Evolutionary conservation across 2,797 vertebrate genomes (phyloP), one percentile per base, ranked within the genome.

Genomic region (Graptemys geographica): DNA sequence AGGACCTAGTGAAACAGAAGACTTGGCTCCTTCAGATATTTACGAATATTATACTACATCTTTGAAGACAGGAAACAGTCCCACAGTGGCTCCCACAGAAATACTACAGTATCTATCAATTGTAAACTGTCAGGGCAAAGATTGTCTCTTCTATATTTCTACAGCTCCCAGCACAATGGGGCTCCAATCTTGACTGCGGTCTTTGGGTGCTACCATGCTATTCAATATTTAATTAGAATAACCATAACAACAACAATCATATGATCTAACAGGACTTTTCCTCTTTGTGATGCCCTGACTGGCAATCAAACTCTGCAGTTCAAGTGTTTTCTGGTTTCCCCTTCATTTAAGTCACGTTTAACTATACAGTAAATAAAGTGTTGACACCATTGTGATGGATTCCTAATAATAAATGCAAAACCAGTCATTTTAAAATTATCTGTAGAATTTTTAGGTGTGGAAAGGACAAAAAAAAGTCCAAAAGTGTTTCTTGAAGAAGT

Each of bases 81-180:
- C 59, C 13, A 31, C 56, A 83, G 25, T 78, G 44, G 27, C 27
- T 31, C 25, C 4, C 51, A 88, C 18, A 83, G 4, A 47, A 78
- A 12, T 72, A 86, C n/a, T 76, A 91, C 7, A 69, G n/a, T 89
- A 79, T 79, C 84, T 94, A 87, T 86, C 16, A 62, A 2, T 1
- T 85, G 11, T 86, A 69, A 88, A 25, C 56, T 62, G 84, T 86
- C 47, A 91, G 90, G 81, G 69, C 37, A 97, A 94, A 90, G 95
- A 18, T 12, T 92, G 37, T 44, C 83, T 87, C n/a, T 87, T 41
- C 88, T 85, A 87, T 62, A 44, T 74, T 92, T 41, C 5, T 89
- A 56, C 11, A 53, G 23, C n/a, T 90, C 47, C 31, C 79, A 86
- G 89, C 87, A 28, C 7, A 88, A 93, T 87, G 31, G 31, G 89